phyloP scores from a whole-genome alignment of 2,113 vertebrate genomes.

The Tenebrosternarchus preto region DNA sequence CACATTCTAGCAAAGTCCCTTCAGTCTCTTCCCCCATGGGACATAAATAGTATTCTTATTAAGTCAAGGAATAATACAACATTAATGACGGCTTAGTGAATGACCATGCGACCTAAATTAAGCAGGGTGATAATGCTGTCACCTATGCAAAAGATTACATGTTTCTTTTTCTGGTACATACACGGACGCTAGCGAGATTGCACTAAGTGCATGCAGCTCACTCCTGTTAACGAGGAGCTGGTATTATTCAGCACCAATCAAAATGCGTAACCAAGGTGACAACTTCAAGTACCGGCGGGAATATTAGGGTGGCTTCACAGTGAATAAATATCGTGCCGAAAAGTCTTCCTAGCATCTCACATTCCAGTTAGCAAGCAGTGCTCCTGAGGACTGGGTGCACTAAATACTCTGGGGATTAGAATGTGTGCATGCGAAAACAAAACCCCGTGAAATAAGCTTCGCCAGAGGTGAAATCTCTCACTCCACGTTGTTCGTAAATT shows the following conservation, averaged over 20 bases:
- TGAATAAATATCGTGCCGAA: background rate
- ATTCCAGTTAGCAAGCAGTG: background rate
- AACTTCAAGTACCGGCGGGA: slow-evolving; percentile 5
- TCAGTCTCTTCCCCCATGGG: slow-evolving; percentile 6
- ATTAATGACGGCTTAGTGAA: slow-evolving; percentile 29
- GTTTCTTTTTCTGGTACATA: background rate
- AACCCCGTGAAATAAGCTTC: slow-evolving; percentile 29
- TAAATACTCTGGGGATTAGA: background rate
- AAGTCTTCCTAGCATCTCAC: background rate
- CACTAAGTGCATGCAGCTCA: background rate
- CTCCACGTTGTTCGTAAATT: slow-evolving; percentile 8
- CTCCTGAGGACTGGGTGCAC: background rate
- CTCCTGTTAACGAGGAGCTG: slow-evolving; percentile 17
- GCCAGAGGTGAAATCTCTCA: slow-evolving; percentile 22
- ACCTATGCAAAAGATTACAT: background rate
- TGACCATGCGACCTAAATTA: background rate
- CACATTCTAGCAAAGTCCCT: background rate
- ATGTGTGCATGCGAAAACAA: background rate
- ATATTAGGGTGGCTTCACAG: slow-evolving; percentile 1
- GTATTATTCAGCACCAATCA: slow-evolving; percentile 10
- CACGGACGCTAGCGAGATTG: background rate
- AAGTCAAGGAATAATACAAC: slow-evolving; percentile 18
- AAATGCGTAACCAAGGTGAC: slow-evolving; percentile 36
- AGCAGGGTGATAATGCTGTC: background rate
- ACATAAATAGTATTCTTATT: background rate